Conservation (phyloP, 2,113 vertebrate genomes). For the Elachura formosa region DNA sequence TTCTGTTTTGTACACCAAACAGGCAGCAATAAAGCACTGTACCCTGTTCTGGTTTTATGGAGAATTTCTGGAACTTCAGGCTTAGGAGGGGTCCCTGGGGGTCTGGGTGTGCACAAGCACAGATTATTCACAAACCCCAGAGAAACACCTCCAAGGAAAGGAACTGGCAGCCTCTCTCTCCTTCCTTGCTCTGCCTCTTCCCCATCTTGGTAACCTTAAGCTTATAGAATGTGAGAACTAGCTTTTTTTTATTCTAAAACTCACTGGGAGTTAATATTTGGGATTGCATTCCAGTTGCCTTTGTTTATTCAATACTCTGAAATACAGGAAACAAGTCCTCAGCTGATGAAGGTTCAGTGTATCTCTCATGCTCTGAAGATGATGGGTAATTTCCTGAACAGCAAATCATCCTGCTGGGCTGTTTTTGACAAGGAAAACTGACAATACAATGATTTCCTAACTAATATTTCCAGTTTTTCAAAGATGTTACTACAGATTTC, state of each 20-base stretch:
- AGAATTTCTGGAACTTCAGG: neutral
- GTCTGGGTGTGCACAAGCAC: neutral
- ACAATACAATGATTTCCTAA: neutral
- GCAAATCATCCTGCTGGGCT: neutral
- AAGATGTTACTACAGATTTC: neutral
- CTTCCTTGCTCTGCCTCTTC: neutral
- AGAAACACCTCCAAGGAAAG: neutral
- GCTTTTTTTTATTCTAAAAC: neutral
- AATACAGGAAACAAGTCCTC: constrained; percentile 19
- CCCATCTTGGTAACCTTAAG: neutral
- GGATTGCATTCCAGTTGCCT: neutral
- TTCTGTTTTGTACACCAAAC: neutral
- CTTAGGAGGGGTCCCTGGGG: neutral
- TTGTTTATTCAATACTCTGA: neutral
- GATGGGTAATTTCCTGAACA: neutral
- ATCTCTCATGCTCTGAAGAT: neutral
- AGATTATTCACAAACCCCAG: neutral
- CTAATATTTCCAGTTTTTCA: neutral
- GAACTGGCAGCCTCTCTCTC: neutral
- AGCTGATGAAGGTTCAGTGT: neutral
- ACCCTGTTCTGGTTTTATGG: neutral
- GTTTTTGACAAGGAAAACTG: neutral
- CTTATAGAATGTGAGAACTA: neutral
- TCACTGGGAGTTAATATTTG: neutral
- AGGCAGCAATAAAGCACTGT: neutral